Evolutionary conservation across 1,140 invertebrate genomes (phyloP).

Genomic region (Oncopeltus fasciatus): DNA sequence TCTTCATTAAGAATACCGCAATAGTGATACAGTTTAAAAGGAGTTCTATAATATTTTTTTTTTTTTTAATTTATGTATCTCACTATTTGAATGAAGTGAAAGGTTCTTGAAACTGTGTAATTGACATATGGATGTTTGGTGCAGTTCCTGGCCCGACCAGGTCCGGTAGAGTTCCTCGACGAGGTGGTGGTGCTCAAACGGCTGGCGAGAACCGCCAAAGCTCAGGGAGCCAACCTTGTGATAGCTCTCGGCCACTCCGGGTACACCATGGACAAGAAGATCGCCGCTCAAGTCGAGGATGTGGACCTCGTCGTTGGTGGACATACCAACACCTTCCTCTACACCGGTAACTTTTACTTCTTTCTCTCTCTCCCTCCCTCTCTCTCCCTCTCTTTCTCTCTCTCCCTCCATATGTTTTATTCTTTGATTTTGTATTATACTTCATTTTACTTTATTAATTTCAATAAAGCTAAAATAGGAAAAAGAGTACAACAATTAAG

Average conservation of each 20-base stretch:
- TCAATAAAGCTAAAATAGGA: too few relatives aligned
- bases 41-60: background rate
- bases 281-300: conserved; percentile 59
- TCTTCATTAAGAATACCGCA: too few relatives aligned
- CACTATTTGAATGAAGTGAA: too few relatives aligned
- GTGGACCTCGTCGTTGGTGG: conserved; percentile 81
- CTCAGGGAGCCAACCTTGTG: conserved; percentile 44
- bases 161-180: conserved; percentile 54
- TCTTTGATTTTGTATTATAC: too few relatives aligned
- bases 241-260: conserved; percentile 85
- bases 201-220: conserved; percentile 49
- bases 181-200: conserved; percentile 52
- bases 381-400: too few relatives aligned
- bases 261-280: conserved; percentile 54
- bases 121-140: too few relatives aligned
- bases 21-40: too few relatives aligned
- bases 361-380: too few relatives aligned
- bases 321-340: conserved; percentile 78
- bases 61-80: background rate
- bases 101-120: too few relatives aligned
- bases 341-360: conserved; percentile 45
- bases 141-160: conserved; percentile 43
- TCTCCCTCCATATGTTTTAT: too few relatives aligned
- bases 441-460: too few relatives aligned
- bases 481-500: too few relatives aligned